These are phyloP conservation scores for Pipra filicauda DNA, from an alignment of 2,113 vertebrate species.

Conservation along the genomic window DNA sequence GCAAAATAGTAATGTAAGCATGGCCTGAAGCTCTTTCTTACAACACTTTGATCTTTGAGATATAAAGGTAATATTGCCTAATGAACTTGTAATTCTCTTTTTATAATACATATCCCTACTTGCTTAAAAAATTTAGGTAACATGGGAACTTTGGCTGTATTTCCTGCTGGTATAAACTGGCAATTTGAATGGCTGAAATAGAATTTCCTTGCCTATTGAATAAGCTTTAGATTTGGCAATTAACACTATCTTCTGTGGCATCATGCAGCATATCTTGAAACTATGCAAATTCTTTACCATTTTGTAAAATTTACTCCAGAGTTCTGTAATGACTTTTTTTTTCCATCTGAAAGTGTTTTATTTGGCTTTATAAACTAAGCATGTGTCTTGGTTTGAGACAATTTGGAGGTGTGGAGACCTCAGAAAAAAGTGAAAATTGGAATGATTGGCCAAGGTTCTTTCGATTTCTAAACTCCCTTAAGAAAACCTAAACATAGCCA, in stretches of 20 bases:
- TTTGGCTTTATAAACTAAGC: neutral
- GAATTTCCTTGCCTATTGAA: neutral
- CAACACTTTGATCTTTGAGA: conserved; percentile 7
- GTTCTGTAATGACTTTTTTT: neutral
- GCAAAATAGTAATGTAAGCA: neutral
- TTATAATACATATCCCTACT: neutral
- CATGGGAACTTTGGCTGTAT: neutral
- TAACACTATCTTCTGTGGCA: neutral
- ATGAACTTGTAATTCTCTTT: neutral
- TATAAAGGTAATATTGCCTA: neutral
- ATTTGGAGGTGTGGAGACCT: neutral
- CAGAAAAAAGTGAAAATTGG: neutral
- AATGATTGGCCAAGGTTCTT: neutral
- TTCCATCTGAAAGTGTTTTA: neutral
- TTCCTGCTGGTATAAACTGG: neutral
- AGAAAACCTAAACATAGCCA: neutral
- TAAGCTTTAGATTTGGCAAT: neutral
- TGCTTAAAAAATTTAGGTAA: neutral
- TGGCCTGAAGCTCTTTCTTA: conserved; percentile 28
- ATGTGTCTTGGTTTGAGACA: neutral
- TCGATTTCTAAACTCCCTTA: neutral
- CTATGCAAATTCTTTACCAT: neutral
- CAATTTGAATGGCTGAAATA: neutral
- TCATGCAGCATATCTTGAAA: neutral
- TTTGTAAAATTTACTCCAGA: neutral